Evolutionary conservation across 2,888 invertebrate species (phyloP), one percentile per base, ranked within the genome.

Genomic region (Sphecodes monilicornis): DNA sequence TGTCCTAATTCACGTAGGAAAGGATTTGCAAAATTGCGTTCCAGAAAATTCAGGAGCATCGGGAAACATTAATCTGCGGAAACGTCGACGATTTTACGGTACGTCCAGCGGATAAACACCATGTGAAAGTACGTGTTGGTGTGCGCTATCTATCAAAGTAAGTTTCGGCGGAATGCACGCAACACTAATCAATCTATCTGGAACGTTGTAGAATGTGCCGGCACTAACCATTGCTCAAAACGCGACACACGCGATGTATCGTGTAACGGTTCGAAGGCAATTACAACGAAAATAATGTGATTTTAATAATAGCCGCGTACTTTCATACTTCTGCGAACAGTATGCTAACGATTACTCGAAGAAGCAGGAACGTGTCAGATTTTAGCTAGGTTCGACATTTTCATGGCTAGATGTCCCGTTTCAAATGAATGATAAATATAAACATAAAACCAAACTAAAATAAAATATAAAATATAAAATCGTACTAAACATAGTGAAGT

Each of bases 101-200:
- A 6, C 29, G 36, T 18, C 18, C 64, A 64, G 74, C 54, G 26
- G 54, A 74, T 22, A 22, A 77, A 72, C 22, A 69, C 18, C 68
- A 11, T 29, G 72, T 1, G 43, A 68, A 75, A 39, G 22, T 29
- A 32, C 72, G 76, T 46, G 80, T 73, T 50, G 5, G n/a, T 57
- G 5, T 29, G 6, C 16, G 50, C 68, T 32, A 71, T 72, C 80
- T 73, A 80, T 80, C 76, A 60, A 66, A 66, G 13, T 6, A 26
- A 26, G 43, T 60, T 60, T 11, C 41, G 32, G 66, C 43, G 46
- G 66, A 76, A 57, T 46, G 32, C 75, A 79, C 69, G 79, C 73
- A 69, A 82, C 46, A 69, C 74, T 79, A 79, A 82, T 82, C 73
- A 79, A 79, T 79, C 29, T 73, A 70, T 82, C 74, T 26, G 69